Conservation (phyloP, 2,888 invertebrate genomes). For the Acrobeloides nanus region DNA sequence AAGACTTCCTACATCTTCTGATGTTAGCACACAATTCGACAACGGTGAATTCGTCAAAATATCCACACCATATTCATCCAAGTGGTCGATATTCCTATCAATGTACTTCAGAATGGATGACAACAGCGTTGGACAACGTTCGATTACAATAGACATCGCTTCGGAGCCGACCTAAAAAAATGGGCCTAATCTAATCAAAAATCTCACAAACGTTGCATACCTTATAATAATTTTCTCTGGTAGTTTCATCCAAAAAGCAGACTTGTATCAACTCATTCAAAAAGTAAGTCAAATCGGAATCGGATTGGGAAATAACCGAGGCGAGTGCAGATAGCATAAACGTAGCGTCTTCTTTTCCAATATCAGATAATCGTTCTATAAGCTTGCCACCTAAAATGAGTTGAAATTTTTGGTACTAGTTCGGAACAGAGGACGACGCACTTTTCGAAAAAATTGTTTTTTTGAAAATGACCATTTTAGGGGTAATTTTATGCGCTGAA, state of each 20-base stretch:
- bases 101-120: conserved; percentile 31
- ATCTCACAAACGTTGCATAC: conserved; percentile 3
- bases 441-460: too few species aligned
- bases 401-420: too few species aligned
- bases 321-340: conserved; percentile 27
- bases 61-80: conserved; percentile 43
- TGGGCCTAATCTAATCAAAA: conserved; percentile 2
- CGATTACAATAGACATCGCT: conserved; percentile 37
- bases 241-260: conserved; percentile 44
- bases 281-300: conserved; percentile 19
- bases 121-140: conserved; percentile 31
- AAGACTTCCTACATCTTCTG: conserved; percentile 25
- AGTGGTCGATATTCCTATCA: conserved; percentile 44
- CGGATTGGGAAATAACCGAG: conserved; percentile 21
- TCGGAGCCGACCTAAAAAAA: conserved; percentile 39
- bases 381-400: conserved; percentile 13
- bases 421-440: too few species aligned
- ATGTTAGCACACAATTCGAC: conserved; percentile 31
- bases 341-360: conserved; percentile 23
- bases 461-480: too few species aligned
- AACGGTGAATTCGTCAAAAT: conserved; percentile 40
- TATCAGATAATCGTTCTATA: conserved; percentile 16
- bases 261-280: conserved; percentile 30
- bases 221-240: conserved; percentile 40
- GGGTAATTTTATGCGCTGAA: too few species aligned